These are phyloP conservation scores for Eupsittula cactorum DNA, from an alignment of 2,113 vertebrate species.

Conservation along the genomic window DNA sequence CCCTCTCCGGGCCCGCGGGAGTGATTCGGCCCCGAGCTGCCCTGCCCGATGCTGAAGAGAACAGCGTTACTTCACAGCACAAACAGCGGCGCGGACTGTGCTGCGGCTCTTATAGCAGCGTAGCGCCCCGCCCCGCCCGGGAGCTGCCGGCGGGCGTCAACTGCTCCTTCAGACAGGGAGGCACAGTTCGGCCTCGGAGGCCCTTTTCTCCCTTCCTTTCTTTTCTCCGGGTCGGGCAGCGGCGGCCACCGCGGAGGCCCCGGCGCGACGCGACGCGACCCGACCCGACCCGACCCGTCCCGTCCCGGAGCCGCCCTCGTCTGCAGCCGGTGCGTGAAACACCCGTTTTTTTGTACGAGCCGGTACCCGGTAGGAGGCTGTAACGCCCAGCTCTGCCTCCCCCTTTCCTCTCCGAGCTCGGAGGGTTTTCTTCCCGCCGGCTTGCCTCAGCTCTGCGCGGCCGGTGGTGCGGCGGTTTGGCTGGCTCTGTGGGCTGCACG, in stretches of 20 bases:
- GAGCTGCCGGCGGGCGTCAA: neutral
- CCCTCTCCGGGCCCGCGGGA: rapidly evolving
- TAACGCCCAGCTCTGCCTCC: neutral
- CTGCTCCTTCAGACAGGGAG: rapidly evolving
- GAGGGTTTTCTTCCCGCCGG: neutral
- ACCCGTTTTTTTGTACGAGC: neutral
- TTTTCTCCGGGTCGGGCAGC: neutral
- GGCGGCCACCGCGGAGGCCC: too few relatives aligned
- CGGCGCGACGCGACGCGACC: neutral
- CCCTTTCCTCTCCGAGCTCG: neutral
- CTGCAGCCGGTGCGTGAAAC: neutral
- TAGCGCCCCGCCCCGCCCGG: neutral
- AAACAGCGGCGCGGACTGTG: rapidly evolving
- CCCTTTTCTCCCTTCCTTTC: neutral
- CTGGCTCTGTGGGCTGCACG: neutral
- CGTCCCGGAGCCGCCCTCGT: neutral
- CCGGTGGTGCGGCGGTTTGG: rapidly evolving
- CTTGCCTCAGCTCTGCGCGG: rapidly evolving
- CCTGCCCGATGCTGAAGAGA: too few relatives aligned
- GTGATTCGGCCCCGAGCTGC: too few relatives aligned
- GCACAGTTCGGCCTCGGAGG: too few relatives aligned
- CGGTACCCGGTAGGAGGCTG: neutral
- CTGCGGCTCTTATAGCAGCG: rapidly evolving
- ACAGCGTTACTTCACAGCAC: rapidly evolving
- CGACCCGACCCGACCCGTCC: too few relatives aligned